Percentiles rank a stretch among this genome's conserved stretches.
Evolutionary conservation across 1,140 invertebrate species (phyloP).

Genomic region (Oreohelix idahoensis): DNA sequence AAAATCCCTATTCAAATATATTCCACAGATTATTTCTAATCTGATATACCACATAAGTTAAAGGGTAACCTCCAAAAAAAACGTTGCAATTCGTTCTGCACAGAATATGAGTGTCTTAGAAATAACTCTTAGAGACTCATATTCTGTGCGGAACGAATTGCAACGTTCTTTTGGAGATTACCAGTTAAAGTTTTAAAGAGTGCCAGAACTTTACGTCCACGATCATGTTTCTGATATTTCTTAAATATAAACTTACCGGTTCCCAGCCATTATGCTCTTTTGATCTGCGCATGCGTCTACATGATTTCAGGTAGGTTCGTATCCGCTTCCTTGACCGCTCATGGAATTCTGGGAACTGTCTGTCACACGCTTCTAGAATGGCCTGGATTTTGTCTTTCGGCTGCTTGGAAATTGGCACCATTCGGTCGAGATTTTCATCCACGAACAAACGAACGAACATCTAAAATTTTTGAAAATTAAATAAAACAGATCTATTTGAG

Average conservation of each 20-base stretch:
- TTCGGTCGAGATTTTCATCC: slow-evolving; percentile 95
- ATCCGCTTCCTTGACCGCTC: slow-evolving; percentile 94
- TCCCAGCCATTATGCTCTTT: slow-evolving; percentile 83
- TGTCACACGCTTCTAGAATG: slow-evolving; percentile 95
- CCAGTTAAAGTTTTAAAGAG: too few species aligned
- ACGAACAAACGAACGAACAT: slow-evolving; percentile 98
- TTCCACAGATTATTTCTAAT: too few species aligned
- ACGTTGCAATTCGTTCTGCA: too few species aligned
- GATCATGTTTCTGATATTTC: background rate
- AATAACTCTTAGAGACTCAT: too few species aligned
- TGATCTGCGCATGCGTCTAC: slow-evolving; percentile 92
- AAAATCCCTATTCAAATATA: too few species aligned
- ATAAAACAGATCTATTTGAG: too few species aligned
- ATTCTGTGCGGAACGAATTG: too few species aligned
- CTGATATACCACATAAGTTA: too few species aligned
- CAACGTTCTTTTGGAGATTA: too few species aligned
- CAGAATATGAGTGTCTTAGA: too few species aligned
- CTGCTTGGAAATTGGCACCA: slow-evolving; percentile 97
- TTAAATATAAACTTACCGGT: slow-evolving; percentile 75
- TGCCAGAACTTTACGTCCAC: too few species aligned
- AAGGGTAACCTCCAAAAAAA: too few species aligned
- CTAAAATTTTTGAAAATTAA: slow-evolving; percentile 74
- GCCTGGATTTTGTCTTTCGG: slow-evolving; percentile 98
- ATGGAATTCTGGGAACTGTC: slow-evolving; percentile 97
- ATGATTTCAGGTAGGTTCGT: slow-evolving; percentile 95